A percentile compares a stretch with the other conserved stretches of the same genome.
These are phyloP conservation scores for Morpho helenor DNA, from an alignment of 2,888 invertebrate species.

Conservation along the genomic window DNA sequence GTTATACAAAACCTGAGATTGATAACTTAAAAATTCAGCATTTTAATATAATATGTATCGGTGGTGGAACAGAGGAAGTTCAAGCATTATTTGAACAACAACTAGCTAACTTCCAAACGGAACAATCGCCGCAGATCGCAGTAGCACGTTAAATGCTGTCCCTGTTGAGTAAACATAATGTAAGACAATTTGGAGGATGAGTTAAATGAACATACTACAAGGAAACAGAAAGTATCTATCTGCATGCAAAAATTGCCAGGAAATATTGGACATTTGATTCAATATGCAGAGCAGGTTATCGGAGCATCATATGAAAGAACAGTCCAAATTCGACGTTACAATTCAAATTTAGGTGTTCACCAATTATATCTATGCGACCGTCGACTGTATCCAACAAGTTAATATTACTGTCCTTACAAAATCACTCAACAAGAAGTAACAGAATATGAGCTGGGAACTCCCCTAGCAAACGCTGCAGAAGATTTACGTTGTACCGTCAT, in stretches of 20 bases:
- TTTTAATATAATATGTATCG: conserved; percentile 41
- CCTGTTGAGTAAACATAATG: conserved; percentile 28
- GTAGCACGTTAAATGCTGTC: conserved; percentile 35
- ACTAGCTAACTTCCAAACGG: conserved; percentile 26
- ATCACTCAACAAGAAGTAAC: conserved; percentile 34
- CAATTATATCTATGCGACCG: conserved; percentile 37
- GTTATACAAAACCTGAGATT: too few species aligned
- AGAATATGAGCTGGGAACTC: conserved; percentile 39
- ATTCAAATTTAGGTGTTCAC: conserved; percentile 29
- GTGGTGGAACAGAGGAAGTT: conserved; percentile 43
- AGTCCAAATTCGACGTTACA: conserved; percentile 29
- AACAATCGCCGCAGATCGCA: conserved; percentile 33
- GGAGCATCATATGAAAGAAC: conserved; percentile 39
- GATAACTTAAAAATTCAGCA: too few species aligned
- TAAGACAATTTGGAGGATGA: conserved; percentile 24
- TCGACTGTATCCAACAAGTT: conserved; percentile 22
- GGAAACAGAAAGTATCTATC: conserved; percentile 39
- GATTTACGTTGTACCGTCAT: conserved; percentile 42
- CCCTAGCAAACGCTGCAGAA: conserved; percentile 32
- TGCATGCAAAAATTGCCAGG: conserved; percentile 38
- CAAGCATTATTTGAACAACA: conserved; percentile 29
- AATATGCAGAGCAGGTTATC: conserved; percentile 41
- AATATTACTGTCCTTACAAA: conserved; percentile 34
- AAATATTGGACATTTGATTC: conserved; percentile 37
- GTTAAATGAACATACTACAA: conserved; percentile 22